Percentiles rank a stretch among this genome's conserved stretches.
phyloP scores from a whole-genome alignment of 2,113 vertebrate genomes.

The Scartelaos histophorus region DNA sequence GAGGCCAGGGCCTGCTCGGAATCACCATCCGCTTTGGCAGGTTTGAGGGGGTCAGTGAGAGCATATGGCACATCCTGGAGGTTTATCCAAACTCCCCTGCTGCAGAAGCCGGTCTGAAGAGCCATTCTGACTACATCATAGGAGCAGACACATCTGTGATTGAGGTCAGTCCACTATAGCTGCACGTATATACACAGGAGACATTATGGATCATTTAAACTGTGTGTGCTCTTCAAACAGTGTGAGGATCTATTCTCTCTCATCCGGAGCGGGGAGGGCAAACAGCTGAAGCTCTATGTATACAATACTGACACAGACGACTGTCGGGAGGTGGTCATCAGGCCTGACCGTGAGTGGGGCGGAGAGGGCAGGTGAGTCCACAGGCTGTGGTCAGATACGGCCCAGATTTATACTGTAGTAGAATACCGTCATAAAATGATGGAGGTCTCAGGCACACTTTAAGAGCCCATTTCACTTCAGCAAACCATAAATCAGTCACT shows the following conservation, averaged over 20 bases:
- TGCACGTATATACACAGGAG: background rate
- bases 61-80: constrained; percentile 96
- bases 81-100: constrained; percentile 95
- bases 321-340: constrained; percentile 94
- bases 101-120: constrained; percentile 88
- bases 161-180: constrained; percentile 71
- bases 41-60: constrained; percentile 95
- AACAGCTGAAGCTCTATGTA: constrained; percentile 92
- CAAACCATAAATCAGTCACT: constrained; percentile 5
- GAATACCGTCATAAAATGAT: constrained; percentile 1
- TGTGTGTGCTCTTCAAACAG: constrained; percentile 63
- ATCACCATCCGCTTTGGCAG: constrained; percentile 98
- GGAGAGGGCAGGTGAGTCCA: constrained; percentile 91
- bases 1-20: constrained; percentile 91
- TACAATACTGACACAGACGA: constrained; percentile 95
- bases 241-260: constrained; percentile 93
- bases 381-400: background rate
- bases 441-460: background rate
- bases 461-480: background rate
- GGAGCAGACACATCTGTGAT: constrained; percentile 92
- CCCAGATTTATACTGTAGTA: background rate
- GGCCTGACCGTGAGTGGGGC: constrained; percentile 91
- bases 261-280: constrained; percentile 88
- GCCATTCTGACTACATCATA: constrained; percentile 93
- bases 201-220: background rate